Evolutionary conservation across 2,113 vertebrate species (phyloP), one percentile per base, ranked within the genome.

Genomic region (Ceyx cyanopectus): DNA sequence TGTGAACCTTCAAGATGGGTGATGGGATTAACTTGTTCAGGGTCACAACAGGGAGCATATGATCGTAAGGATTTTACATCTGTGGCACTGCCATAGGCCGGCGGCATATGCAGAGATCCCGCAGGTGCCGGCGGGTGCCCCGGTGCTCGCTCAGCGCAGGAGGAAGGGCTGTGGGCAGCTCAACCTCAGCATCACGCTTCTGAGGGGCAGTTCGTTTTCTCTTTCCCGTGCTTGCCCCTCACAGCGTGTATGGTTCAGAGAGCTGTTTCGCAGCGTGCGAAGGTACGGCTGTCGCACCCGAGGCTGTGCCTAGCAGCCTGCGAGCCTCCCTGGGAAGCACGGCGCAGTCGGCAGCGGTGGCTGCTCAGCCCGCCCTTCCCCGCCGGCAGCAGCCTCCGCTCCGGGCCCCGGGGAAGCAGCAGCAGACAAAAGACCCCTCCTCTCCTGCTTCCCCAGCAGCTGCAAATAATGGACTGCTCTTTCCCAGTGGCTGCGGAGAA

Each of bases 391-490:
- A 69, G 37, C 48, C 76, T 80, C 45, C 1, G 9, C 32, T 22
- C n/a, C n/a, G 14, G 65, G 40, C 37, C 77, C 81, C 4, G 1
- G 69, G 68, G 68, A 87, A 76, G 85, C 56, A n/a, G 56, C 66
- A 27, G 57, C 72, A 85, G 46, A 81, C 67, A 70, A 89, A 82
- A 46, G 19, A 30, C 13, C 32, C 6, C 26, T 90, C 79, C 67
- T 79, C 73, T 83, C 46, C 65, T 37, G 67, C 77, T 91, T 46
- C 74, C 67, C 34, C 76, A 37, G 56, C 75, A 80, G 79, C 75
- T 69, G 48, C 70, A 85, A 91, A 93, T 85, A 93, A 91, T 41
- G 72, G 78, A 84, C 66, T 86, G 83, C 78, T 69, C 51, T 82
- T 87, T 80, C 51, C 76, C 60, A 60, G 41, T 60, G 85, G 92